Conservation (phyloP, 2,113 vertebrate species). For the Melanerpes aurifrons region DNA sequence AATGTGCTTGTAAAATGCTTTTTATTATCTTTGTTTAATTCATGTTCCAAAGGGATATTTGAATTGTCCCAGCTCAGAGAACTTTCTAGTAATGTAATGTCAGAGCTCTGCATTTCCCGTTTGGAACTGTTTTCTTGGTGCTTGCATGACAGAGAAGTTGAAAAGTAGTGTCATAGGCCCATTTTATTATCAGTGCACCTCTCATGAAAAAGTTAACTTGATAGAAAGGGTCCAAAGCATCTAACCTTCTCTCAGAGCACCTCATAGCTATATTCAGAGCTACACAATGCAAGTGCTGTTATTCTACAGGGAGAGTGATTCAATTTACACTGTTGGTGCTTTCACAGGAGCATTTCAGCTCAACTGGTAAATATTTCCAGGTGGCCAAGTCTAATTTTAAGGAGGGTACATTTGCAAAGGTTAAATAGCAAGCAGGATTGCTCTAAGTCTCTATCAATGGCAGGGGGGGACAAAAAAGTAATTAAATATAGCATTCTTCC, state of each 20-base stretch:
- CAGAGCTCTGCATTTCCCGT: neutral
- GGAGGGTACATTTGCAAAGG: constrained; percentile 67
- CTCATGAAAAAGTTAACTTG: constrained; percentile 11
- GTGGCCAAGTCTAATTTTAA: constrained; percentile 70
- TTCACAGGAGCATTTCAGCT: constrained; percentile 52
- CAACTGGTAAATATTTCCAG: constrained; percentile 73
- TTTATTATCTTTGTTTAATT: neutral
- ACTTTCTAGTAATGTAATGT: neutral
- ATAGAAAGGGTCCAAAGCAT: constrained; percentile 64
- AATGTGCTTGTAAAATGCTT: no score
- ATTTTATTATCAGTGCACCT: constrained; percentile 21
- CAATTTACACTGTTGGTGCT: neutral
- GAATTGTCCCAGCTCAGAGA: neutral
- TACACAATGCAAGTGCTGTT: constrained; percentile 1
- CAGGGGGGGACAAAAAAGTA: neutral
- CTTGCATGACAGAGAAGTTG: neutral
- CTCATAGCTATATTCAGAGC: neutral
- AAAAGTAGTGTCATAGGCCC: neutral
- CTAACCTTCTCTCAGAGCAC: constrained; percentile 5
- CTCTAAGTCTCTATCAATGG: constrained; percentile 53
- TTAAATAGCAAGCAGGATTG: constrained; percentile 63
- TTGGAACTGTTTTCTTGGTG: neutral
- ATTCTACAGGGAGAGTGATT: constrained; percentile 11
- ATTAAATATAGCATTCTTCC: constrained; percentile 56
- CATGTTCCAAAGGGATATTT: neutral